These are phyloP conservation scores for Diuraphis noxia DNA, from an alignment of 1,140 invertebrate genomes.

Conservation along the genomic window DNA sequence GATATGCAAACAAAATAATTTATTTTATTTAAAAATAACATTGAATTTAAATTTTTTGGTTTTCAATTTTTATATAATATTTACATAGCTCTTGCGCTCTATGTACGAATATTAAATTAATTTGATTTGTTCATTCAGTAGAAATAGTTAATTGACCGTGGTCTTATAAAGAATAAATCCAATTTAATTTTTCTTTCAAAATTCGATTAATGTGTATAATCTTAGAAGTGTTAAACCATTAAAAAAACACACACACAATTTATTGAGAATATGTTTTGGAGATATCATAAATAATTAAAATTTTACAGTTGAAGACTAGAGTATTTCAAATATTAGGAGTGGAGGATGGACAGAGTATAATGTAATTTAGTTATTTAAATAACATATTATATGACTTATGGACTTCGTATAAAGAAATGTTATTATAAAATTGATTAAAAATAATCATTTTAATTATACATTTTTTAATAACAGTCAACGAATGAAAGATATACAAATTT, in stretches of 20 bases:
- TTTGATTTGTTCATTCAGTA: slow-evolving; percentile 7
- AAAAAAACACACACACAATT: neutral
- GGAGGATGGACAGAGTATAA: neutral
- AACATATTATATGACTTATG: neutral
- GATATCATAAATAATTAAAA: neutral
- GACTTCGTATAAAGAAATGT: neutral
- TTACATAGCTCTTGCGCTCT: neutral
- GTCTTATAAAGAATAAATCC: neutral
- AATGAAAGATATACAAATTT: neutral
- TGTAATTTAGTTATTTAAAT: neutral
- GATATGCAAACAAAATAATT: neutral
- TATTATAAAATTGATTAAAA: neutral
- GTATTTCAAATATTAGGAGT: neutral
- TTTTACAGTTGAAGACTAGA: neutral
- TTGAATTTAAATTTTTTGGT: neutral
- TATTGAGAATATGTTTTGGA: neutral
- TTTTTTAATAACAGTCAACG: neutral
- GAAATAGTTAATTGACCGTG: slow-evolving; percentile 7
- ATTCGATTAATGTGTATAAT: slow-evolving; percentile 27
- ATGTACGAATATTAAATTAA: neutral
- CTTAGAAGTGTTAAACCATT: slow-evolving; percentile 33
- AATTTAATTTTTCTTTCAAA: slow-evolving; percentile 15
- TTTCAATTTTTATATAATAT: neutral
- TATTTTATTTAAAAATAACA: neutral
- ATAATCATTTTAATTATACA: neutral